Conservation (phyloP, 1,140 invertebrate genomes). For the Rhyacophila brunnea region DNA sequence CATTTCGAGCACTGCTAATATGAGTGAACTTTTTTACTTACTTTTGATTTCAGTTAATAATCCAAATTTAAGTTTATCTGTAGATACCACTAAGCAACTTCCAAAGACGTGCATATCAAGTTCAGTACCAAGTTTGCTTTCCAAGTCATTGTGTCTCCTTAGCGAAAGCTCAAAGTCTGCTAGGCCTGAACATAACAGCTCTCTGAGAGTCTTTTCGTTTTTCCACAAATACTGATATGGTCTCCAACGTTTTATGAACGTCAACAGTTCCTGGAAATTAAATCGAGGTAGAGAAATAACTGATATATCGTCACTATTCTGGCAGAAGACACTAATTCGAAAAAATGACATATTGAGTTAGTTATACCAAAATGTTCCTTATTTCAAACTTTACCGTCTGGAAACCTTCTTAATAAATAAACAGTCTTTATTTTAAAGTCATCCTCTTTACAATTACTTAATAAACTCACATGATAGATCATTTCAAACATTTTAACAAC, state of each 20-base stretch:
- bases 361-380: too few species aligned
- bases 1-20: too few species aligned
- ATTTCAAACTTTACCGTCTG: too few species aligned
- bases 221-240: conserved; percentile 88
- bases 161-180: conserved; percentile 81
- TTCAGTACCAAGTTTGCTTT: conserved; percentile 61
- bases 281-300: too few species aligned
- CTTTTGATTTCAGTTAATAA: conserved; percentile 83
- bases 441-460: too few species aligned
- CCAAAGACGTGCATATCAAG: conserved; percentile 68
- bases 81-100: conserved; percentile 69
- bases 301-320: too few species aligned
- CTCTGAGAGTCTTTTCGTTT: conserved; percentile 74
- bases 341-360: too few species aligned
- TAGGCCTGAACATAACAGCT: conserved; percentile 73
- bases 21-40: conserved; percentile 40
- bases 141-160: conserved; percentile 77
- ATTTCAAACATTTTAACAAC: too few species aligned
- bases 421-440: too few species aligned
- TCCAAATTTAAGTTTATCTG: conserved; percentile 84
- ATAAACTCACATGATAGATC: too few species aligned
- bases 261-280: conserved; percentile 68
- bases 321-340: too few species aligned
- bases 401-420: too few species aligned
- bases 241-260: conserved; percentile 78